A percentile compares a stretch with the other conserved stretches of the same genome.
Conservation (phyloP, 2,888 invertebrate species). For the Pedicia rivosa region DNA sequence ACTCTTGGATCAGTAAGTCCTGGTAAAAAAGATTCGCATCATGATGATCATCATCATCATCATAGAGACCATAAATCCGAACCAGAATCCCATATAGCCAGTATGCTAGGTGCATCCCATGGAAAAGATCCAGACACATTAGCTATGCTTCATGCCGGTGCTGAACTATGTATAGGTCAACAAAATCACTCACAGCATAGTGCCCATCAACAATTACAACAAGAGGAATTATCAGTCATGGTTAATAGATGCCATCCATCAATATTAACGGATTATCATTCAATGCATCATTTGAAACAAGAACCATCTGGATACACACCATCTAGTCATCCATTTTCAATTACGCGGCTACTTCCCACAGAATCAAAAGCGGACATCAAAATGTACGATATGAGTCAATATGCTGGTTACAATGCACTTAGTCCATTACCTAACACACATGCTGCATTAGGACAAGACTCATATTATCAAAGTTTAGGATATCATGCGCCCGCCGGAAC, state of each 20-base stretch:
- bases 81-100: conserved; percentile 11
- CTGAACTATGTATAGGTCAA: conserved; percentile 41
- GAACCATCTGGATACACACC: conserved; percentile 65
- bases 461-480: conserved; percentile 70
- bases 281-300: conserved; percentile 56
- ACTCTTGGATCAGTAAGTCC: conserved; percentile 36
- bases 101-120: conserved; percentile 21
- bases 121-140: conserved; percentile 46
- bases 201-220: conserved; percentile 35
- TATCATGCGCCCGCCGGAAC: conserved; percentile 53
- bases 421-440: conserved; percentile 45
- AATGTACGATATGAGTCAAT: conserved; percentile 73
- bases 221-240: conserved; percentile 44
- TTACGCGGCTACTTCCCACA: conserved; percentile 76
- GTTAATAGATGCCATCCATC: conserved; percentile 48
- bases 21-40: conserved; percentile 41
- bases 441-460: conserved; percentile 48
- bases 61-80: conserved; percentile 31
- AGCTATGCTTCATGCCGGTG: conserved; percentile 50
- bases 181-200: conserved; percentile 40
- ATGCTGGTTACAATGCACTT: conserved; percentile 43
- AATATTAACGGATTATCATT: conserved; percentile 42
- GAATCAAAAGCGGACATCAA: conserved; percentile 81
- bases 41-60: conserved; percentile 36
- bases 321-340: conserved; percentile 84